Evolutionary conservation across 2,113 vertebrate species (phyloP), one percentile per base, ranked within the genome.

Genomic region (Electrona antarctica): DNA sequence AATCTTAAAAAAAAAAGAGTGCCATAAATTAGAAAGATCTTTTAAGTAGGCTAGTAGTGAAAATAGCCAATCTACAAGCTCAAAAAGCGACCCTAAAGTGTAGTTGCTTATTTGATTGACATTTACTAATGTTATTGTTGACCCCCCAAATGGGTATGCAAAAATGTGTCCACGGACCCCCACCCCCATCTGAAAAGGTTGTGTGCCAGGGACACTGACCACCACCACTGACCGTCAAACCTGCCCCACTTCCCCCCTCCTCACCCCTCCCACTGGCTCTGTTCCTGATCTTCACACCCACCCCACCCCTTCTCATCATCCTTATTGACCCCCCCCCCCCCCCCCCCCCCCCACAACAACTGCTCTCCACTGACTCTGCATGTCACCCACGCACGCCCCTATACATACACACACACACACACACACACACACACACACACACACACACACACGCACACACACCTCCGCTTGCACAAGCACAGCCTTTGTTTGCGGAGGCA

Each of bases 401-500:
- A 5, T 28, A 57, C 74, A 76, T 80, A 77, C 80, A 66, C 73
- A 66, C 63, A 12, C 11, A 15, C 57, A 3, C 11, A 10, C 47
- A 14, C 8, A 4, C n/a, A 10, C 29, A 29, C 47, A 15, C 14
- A 45, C 46, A 7, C 9, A 11, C 47, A 49, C 8, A 33, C 50
- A 52, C 50, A 62, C 58, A 60, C 59, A 41, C 59, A 60, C 59
- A 41, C 59, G 45, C 59, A 45, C 59, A 59, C 59, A 48, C 45
- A 28, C 64, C 28, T 13, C 74, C 71, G 49, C 58, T 51, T 48
- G 33, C 59, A 54, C 76, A 62, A 50, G 60, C 60, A 54, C 54
- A 14, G 65, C 58, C 74, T 83, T 90, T 92, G 89, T 91, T 91
- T 88, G 83, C 12, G 21, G 68, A 85, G 59, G 64, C 69, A 87